phyloP scores from a whole-genome alignment of 2,797 vertebrate genomes.

The Lateolabrax maculatus region DNA sequence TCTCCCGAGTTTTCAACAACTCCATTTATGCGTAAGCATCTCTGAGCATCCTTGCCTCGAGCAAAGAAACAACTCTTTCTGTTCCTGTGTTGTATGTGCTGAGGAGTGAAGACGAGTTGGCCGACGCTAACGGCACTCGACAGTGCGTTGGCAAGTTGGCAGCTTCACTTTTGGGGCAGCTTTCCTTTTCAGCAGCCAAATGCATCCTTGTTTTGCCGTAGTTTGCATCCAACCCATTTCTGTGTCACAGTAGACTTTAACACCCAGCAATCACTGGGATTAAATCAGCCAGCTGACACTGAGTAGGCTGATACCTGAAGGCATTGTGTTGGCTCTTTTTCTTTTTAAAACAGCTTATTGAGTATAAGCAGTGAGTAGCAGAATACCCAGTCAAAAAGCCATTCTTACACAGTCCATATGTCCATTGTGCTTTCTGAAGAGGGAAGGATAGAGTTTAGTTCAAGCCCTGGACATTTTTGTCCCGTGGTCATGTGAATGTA shows the following conservation, averaged over 20 bases:
- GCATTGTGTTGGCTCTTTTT: slow-evolving; percentile 31
- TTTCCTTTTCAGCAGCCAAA: slow-evolving; percentile 49
- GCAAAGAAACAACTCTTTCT: slow-evolving; percentile 20
- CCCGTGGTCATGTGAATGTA: slow-evolving; percentile 16
- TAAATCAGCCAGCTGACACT: slow-evolving; percentile 63
- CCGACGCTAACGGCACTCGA: slow-evolving; percentile 55
- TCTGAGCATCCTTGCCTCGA: neutral
- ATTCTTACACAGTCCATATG: neutral
- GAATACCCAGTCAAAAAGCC: slow-evolving; percentile 12
- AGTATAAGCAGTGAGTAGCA: slow-evolving; percentile 34
- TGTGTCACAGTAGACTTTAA: slow-evolving; percentile 53
- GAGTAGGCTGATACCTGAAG: slow-evolving; percentile 57
- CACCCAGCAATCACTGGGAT: slow-evolving; percentile 64
- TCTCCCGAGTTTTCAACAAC: slow-evolving; percentile 92
- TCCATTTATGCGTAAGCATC: slow-evolving; percentile 88
- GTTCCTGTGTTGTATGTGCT: slow-evolving; percentile 23
- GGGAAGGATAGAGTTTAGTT: neutral
- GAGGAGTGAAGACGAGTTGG: slow-evolving; percentile 45
- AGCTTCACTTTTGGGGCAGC: slow-evolving; percentile 45
- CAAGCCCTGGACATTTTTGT: slow-evolving; percentile 12
- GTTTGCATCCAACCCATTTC: slow-evolving; percentile 56
- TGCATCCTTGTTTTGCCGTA: slow-evolving; percentile 42
- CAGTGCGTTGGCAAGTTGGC: slow-evolving; percentile 56
- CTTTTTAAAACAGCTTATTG: slow-evolving; percentile 40
- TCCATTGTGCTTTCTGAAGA: slow-evolving; percentile 13